Conservation (phyloP, 2,888 invertebrate species). For the Biston betularia region DNA sequence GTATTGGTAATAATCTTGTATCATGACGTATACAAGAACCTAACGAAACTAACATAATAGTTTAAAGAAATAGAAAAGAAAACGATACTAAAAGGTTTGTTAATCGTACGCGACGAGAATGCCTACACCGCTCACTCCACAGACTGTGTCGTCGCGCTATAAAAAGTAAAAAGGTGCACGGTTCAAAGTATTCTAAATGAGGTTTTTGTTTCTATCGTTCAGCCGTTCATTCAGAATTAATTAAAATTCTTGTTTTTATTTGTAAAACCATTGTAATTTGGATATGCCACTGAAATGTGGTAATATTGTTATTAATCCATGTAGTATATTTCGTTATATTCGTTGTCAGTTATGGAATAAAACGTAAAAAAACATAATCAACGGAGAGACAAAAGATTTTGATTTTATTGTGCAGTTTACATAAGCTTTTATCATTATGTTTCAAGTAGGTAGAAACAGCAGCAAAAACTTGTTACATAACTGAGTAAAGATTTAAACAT, state of each 20-base stretch:
- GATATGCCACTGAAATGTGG: background rate
- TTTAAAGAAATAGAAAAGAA: background rate
- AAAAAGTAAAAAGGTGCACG: constrained; percentile 33
- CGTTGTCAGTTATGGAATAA: background rate
- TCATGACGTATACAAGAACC: too few relatives aligned
- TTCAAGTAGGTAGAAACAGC: background rate
- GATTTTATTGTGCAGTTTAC: background rate
- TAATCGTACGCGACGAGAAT: background rate
- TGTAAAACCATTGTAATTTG: constrained; percentile 7
- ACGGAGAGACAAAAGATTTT: background rate
- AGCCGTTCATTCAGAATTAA: constrained; percentile 19
- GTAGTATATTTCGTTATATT: background rate
- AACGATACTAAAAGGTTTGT: background rate
- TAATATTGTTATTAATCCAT: background rate
- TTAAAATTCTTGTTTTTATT: constrained; percentile 1
- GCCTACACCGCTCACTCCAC: constrained; percentile 4
- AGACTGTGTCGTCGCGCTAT: constrained; percentile 54
- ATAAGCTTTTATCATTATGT: background rate
- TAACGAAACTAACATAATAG: too few relatives aligned
- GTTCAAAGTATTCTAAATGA: constrained; percentile 31
- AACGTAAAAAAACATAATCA: background rate
- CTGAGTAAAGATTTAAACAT: background rate
- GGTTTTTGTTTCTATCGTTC: constrained; percentile 25
- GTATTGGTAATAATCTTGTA: too few relatives aligned
- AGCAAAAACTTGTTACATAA: constrained; percentile 3